These are phyloP conservation scores for Pipistrellus nathusii DNA, from an alignment of 2,797 vertebrate genomes.

Conservation along the genomic window DNA sequence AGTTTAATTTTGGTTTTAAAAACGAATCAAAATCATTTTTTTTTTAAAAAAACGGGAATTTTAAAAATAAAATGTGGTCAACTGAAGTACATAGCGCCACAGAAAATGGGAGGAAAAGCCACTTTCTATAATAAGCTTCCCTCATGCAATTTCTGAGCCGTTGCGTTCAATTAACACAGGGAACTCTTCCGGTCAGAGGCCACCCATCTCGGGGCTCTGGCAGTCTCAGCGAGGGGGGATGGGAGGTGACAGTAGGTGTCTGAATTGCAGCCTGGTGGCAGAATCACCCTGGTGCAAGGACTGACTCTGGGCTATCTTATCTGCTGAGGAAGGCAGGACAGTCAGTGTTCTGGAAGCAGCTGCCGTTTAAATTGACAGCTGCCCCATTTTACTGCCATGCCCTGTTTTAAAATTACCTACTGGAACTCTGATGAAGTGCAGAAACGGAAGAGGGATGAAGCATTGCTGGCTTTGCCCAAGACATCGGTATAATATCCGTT, in stretches of 20 bases:
- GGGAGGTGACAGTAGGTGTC: background rate
- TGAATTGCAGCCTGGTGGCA: background rate
- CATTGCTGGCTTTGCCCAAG: background rate
- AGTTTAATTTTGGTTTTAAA: conserved; percentile 52
- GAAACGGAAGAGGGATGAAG: background rate
- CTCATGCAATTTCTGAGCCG: conserved; percentile 36
- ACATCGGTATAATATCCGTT: background rate
- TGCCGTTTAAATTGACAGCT: conserved; percentile 49
- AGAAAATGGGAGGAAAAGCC: conserved; percentile 27
- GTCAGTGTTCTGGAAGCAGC: conserved; percentile 22
- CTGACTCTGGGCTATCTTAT: background rate
- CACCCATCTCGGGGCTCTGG: background rate
- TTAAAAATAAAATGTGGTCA: conserved; percentile 63
- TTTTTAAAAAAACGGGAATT: background rate
- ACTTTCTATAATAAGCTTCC: conserved; percentile 36
- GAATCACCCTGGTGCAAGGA: background rate
- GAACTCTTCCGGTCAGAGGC: conserved; percentile 38
- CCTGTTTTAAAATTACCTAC: conserved; percentile 66
- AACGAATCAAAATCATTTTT: conserved; percentile 42
- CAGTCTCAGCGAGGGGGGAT: background rate
- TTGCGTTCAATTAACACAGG: conserved; percentile 47
- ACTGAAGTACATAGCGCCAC: background rate
- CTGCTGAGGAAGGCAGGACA: conserved; percentile 20
- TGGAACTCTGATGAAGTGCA: background rate
- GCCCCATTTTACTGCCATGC: conserved; percentile 59